phyloP scores from a whole-genome alignment of 2,888 invertebrate genomes.

The Xestia c-nigrum region DNA sequence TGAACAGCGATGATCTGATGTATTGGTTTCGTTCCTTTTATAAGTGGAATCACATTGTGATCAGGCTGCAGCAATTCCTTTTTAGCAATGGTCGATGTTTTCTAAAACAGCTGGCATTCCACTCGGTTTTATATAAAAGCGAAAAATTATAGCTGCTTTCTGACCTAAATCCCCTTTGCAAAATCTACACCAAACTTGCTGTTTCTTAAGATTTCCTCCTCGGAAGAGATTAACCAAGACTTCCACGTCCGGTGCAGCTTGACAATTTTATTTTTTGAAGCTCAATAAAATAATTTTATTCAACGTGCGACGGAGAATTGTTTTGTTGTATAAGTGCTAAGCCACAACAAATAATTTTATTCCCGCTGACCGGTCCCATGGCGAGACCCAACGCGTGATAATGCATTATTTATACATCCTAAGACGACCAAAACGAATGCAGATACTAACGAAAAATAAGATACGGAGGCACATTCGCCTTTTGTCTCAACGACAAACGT shows the following conservation, averaged over 20 bases:
- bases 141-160: background rate
- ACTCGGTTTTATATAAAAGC: background rate
- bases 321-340: constrained; percentile 77
- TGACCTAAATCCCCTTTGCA: constrained; percentile 25
- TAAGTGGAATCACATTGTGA: background rate
- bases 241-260: constrained; percentile 22
- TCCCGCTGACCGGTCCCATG: constrained; percentile 75
- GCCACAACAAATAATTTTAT: constrained; percentile 84
- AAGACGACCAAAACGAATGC: constrained; percentile 88
- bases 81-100: too few relatives aligned
- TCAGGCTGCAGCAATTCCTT: background rate
- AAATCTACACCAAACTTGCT: constrained; percentile 3
- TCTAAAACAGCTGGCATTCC: background rate
- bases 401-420: constrained; percentile 90
- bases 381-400: constrained; percentile 86
- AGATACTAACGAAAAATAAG: constrained; percentile 88
- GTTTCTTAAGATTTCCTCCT: constrained; percentile 9
- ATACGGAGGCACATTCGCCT: constrained; percentile 78
- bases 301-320: constrained; percentile 65
- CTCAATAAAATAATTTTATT: constrained; percentile 62
- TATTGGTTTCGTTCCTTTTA: background rate
- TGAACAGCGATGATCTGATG: background rate
- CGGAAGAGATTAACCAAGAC: constrained; percentile 27
- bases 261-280: constrained; percentile 49
- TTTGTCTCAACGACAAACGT: constrained; percentile 86